These are phyloP conservation scores for Bettongia penicillata DNA, from an alignment of 2,113 vertebrate genomes.

Conservation along the genomic window DNA sequence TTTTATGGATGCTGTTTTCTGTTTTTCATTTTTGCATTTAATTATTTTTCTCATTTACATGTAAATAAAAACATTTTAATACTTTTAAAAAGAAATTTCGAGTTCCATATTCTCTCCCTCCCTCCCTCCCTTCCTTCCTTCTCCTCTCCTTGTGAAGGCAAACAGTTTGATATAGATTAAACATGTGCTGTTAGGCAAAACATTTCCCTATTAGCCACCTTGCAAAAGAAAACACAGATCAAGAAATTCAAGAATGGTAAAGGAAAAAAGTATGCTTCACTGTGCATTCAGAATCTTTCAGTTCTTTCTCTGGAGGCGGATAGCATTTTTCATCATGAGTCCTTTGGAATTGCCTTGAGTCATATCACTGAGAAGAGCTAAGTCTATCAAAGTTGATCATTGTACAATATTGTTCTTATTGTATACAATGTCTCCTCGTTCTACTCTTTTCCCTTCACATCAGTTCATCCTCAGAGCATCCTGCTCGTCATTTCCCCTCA, in stretches of 20 bases:
- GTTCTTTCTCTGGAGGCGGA: background rate
- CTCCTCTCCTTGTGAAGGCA: background rate
- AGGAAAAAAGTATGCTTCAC: background rate
- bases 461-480: too few species aligned
- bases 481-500: too few species aligned
- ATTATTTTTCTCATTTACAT: background rate
- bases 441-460: too few species aligned
- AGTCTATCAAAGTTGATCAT: too few species aligned
- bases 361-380: too few species aligned
- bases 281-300: background rate
- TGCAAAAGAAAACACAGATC: background rate
- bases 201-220: background rate
- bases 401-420: too few species aligned
- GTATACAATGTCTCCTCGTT: too few species aligned
- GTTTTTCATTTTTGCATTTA: background rate
- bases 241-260: background rate
- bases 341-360: background rate
- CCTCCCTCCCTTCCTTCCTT: background rate
- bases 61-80: background rate
- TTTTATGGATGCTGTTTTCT: background rate
- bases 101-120: background rate
- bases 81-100: background rate
- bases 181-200: background rate
- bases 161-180: background rate
- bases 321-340: background rate